Evolutionary conservation across 2,888 invertebrate species (phyloP).

Genomic region (Coecobrya sp.): DNA sequence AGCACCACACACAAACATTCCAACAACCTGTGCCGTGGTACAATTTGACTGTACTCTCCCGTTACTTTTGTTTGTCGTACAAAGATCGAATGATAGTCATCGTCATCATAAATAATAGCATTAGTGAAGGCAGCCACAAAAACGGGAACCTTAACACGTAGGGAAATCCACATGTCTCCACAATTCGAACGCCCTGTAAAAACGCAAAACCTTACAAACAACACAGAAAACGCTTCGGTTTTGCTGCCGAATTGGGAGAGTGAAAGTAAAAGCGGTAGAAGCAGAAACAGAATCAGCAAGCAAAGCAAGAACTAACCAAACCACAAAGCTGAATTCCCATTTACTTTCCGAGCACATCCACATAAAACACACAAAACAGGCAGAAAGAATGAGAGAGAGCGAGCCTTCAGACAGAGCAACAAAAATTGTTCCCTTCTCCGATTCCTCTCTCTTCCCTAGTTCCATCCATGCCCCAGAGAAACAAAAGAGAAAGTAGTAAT

Average conservation of each 20-base stretch:
- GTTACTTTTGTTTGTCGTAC: background rate
- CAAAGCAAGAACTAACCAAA: constrained; percentile 65
- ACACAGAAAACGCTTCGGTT: background rate
- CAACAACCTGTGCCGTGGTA: background rate
- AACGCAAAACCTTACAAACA: constrained; percentile 39
- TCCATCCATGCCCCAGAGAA: constrained; percentile 76
- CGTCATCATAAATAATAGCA: constrained; percentile 72
- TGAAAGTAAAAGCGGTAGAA: constrained; percentile 24
- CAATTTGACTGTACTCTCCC: no score
- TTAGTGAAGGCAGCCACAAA: constrained; percentile 69
- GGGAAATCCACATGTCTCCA: constrained; percentile 35
- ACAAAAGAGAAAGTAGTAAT: constrained; percentile 64
- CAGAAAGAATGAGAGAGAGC: background rate
- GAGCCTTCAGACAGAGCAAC: background rate
- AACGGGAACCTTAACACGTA: constrained; percentile 24
- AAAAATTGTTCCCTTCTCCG: constrained; percentile 24
- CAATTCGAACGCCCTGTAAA: background rate
- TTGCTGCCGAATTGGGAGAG: constrained; percentile 15
- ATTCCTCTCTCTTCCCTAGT: constrained; percentile 47
- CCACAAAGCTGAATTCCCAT: constrained; percentile 73
- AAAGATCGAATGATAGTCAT: constrained; percentile 3
- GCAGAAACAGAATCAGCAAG: constrained; percentile 72
- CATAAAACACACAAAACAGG: constrained; percentile 46
- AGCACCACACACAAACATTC: background rate
- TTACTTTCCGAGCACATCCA: constrained; percentile 78